phyloP scores from a whole-genome alignment of 1,140 invertebrate genomes.

The Drosophila pseudoananassae region DNA sequence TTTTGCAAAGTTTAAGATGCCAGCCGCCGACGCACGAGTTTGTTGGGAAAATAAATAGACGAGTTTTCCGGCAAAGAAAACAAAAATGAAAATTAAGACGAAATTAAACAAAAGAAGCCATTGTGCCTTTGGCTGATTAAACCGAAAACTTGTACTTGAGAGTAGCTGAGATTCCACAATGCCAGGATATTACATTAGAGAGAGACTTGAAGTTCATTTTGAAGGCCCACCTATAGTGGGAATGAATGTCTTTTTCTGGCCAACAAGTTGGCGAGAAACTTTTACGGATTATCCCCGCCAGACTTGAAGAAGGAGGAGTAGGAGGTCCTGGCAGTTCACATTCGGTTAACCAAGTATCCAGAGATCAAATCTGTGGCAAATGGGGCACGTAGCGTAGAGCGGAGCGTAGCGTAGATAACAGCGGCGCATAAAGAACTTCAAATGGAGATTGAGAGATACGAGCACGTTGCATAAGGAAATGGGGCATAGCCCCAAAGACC shows the following conservation, averaged over 20 bases:
- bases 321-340: constrained; percentile 18
- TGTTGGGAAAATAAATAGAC: constrained; percentile 5
- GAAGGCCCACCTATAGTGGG: not conserved
- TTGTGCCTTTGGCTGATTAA: not conserved
- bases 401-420: too few species aligned
- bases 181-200: not conserved
- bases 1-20: constrained; percentile 15
- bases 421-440: constrained; percentile 48
- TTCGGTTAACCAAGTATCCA: constrained; percentile 30
- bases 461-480: constrained; percentile 27
- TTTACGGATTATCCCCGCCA: constrained; percentile 14
- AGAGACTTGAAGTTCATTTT: not conserved
- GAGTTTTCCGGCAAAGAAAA: not conserved
- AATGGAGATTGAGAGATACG: constrained; percentile 59
- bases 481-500: constrained; percentile 27
- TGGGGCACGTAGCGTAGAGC: constrained; percentile 29
- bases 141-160: not conserved
- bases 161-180: not conserved
- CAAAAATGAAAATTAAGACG: not conserved
- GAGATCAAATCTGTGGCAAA: constrained; percentile 41
- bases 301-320: not conserved
- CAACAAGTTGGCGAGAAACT: not conserved
- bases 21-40: not conserved
- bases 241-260: too few species aligned
- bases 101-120: constrained; percentile 1